phyloP scores from a whole-genome alignment of 2,113 vertebrate species.

The Nycticorax nycticorax region DNA sequence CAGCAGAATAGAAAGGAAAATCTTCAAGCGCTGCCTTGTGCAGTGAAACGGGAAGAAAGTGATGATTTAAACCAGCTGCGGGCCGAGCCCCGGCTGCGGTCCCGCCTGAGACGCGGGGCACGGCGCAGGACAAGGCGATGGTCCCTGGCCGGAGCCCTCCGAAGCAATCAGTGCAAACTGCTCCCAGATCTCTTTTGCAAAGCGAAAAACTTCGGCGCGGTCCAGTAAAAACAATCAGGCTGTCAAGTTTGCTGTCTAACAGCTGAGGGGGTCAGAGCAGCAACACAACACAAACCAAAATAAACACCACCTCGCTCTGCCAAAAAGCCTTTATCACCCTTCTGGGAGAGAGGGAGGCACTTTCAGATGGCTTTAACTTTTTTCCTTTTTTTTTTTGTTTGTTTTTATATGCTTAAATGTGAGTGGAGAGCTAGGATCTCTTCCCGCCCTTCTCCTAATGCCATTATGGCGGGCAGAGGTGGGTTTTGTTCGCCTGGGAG shows the following conservation, averaged over 20 bases:
- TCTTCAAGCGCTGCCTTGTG: conserved; percentile 50
- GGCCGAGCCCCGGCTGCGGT: background rate
- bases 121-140: background rate
- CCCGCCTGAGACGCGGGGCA: background rate
- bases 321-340: conserved; percentile 69
- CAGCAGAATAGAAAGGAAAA: conserved; percentile 60
- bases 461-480: background rate
- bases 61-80: conserved; percentile 71
- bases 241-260: conserved; percentile 57
- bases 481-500: background rate
- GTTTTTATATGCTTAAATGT: conserved; percentile 43
- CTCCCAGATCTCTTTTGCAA: conserved; percentile 31
- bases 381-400: background rate
- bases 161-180: conserved; percentile 40
- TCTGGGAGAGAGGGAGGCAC: conserved; percentile 48
- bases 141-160: background rate
- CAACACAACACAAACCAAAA: conserved; percentile 73
- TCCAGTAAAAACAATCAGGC: conserved; percentile 65
- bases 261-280: conserved; percentile 68
- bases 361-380: conserved; percentile 53
- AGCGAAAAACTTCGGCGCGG: background rate
- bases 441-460: background rate
- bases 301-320: conserved; percentile 58
- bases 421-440: background rate
- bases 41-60: conserved; percentile 64